Evolutionary conservation across 2,797 vertebrate species (phyloP).

Genomic region (Pampus argenteus): DNA sequence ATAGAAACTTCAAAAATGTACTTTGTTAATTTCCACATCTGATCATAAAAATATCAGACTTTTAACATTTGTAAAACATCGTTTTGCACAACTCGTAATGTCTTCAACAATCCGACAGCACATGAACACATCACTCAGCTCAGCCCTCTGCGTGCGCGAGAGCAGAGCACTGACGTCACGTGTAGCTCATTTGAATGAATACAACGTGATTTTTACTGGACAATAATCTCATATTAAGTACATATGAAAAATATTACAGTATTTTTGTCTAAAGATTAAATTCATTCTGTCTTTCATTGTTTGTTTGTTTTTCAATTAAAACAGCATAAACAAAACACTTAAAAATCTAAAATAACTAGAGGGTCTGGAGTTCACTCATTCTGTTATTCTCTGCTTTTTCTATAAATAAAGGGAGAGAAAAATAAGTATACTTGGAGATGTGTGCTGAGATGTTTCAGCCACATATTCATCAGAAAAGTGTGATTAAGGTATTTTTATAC

Average conservation of each 20-base stretch:
- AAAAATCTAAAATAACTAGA: background rate
- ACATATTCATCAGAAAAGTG: background rate
- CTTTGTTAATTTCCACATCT: background rate
- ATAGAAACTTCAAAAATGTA: background rate
- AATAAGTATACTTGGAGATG: too few relatives aligned
- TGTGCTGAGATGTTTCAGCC: background rate
- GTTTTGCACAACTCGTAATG: rapidly evolving
- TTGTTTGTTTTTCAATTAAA: background rate
- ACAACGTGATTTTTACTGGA: background rate
- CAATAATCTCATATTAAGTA: background rate
- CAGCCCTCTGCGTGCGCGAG: constrained; percentile 29
- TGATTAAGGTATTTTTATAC: background rate
- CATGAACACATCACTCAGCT: constrained; percentile 9
- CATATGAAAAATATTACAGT: background rate
- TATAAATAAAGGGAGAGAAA: background rate
- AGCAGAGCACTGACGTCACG: constrained; percentile 58
- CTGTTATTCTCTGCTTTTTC: background rate
- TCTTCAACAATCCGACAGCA: rapidly evolving
- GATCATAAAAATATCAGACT: background rate
- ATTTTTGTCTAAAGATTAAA: background rate
- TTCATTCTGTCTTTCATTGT: background rate
- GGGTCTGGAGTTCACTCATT: background rate
- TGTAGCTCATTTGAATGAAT: constrained; percentile 44
- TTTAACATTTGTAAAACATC: background rate
- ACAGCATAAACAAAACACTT: background rate